Base-by-base conservation (phyloP, 2,888 invertebrate species). In the Parnassius glacialis region DNA sequence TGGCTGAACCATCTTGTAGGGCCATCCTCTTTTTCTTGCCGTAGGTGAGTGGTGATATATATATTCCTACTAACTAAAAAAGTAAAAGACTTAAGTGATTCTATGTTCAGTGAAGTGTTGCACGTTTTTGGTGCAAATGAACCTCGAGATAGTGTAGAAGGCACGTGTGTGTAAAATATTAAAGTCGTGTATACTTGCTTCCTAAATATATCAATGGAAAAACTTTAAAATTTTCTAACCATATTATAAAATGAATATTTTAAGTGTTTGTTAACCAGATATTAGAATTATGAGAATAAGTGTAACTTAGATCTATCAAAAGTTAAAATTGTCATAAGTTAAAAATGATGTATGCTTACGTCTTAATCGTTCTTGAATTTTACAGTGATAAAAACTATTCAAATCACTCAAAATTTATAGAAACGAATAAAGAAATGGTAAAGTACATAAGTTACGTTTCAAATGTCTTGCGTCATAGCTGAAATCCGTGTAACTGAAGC, bases 1-100 rank as follows among this genome's bases (percentile, higher is more conserved):
- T 90, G 92, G 92, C 93, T 94, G 94, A 94, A 94, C 94, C 92
- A 91, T 90, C 92, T 77, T 74, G 75, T 89, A 90, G 91, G 90
- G 90, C 91, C 90, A 87, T 84, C 89, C 79, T 82, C 86, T 87
- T 87, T 90, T 87, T 84, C 83, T 83, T 87, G 72, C 79, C 80
- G 80, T 90, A 88, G 91, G 91, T 91, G 90, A 91, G 90, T 90
- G 70, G 84, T 81, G 81, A 77, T 65, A 69, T 65, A 69, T 70
- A 71, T 66, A 69, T 64, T 65, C 64, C 65, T 69, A 70, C 67
- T 78, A 80, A 75, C 78, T 57, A 52, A 56, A 59, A 61, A 61
- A 52, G 45, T 41, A 45, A 43, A 54, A 78, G 74, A 70, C 70
- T 71, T 72, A 72, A 73, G 84, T 84, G 84, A 74, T 75, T 75